Percentiles rank a stretch among this genome's conserved stretches.
Conservation (phyloP, 2,888 invertebrate species). For the Cistogaster globosa region DNA sequence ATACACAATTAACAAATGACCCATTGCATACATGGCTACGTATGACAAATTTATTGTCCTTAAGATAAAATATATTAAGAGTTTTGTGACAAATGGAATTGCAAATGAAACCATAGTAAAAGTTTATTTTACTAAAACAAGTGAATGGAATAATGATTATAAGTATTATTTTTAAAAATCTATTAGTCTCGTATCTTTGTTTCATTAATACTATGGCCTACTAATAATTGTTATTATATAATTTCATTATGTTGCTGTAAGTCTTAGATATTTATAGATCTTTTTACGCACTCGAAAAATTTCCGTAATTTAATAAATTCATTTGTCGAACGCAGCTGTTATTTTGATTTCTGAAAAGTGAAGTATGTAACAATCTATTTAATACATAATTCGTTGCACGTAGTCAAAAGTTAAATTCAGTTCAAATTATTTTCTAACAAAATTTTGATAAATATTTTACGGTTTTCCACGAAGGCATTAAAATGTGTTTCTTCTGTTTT, state of each 20-base stretch:
- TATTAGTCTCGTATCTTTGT: slow-evolving; percentile 25
- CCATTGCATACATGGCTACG: not conserved
- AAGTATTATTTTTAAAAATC: slow-evolving; percentile 9
- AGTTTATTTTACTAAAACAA: not conserved
- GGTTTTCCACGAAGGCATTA: too few species aligned
- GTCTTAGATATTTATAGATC: not conserved
- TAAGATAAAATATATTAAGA: slow-evolving; percentile 36
- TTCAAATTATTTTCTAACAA: too few species aligned
- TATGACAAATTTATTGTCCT: slow-evolving; percentile 29
- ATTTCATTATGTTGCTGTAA: slow-evolving; percentile 12
- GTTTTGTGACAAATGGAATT: slow-evolving; percentile 32
- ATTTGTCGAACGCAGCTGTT: not conserved
- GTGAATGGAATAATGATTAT: not conserved
- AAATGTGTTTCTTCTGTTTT: too few species aligned
- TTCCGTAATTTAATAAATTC: too few species aligned
- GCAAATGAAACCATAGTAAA: slow-evolving; percentile 9
- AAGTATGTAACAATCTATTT: too few species aligned
- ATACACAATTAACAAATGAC: not conserved
- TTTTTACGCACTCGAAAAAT: slow-evolving; percentile 2
- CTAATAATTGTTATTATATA: slow-evolving; percentile 19
- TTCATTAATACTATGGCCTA: slow-evolving; percentile 11
- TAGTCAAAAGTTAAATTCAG: too few species aligned
- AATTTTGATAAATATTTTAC: too few species aligned
- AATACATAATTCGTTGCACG: too few species aligned
- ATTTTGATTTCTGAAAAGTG: too few species aligned